phyloP scores from a whole-genome alignment of 2,797 vertebrate species.

The Masticophis lateralis region DNA sequence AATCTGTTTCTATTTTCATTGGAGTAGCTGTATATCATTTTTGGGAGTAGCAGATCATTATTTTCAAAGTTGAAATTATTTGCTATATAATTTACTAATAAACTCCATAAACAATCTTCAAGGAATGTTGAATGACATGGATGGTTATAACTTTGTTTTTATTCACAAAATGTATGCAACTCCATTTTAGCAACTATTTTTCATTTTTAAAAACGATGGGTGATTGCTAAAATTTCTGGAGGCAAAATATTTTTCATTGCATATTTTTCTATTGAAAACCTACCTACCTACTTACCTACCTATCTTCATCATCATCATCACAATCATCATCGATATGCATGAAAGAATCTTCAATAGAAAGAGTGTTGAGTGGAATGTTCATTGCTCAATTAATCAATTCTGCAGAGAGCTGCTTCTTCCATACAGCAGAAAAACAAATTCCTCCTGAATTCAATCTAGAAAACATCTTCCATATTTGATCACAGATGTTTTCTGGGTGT shows the following conservation, averaged over 20 bases:
- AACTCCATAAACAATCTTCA: constrained; percentile 24
- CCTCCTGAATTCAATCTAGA: not conserved
- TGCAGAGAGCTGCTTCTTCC: not conserved
- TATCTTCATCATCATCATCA: no score
- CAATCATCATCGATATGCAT: not conserved
- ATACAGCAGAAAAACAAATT: not conserved
- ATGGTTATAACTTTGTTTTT: constrained; percentile 3
- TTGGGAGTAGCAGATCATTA: not conserved
- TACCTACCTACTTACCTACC: no score
- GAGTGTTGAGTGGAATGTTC: constrained; percentile 17
- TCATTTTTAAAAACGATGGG: not conserved
- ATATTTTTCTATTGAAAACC: not conserved
- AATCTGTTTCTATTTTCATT: constrained; percentile 37
- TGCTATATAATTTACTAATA: not conserved
- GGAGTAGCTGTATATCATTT: not conserved
- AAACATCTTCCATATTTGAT: not conserved
- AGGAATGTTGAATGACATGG: constrained; percentile 3
- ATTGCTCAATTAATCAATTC: not conserved
- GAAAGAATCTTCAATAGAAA: constrained; percentile 1
- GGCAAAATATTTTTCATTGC: constrained; percentile 11
- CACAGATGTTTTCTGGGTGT: not conserved
- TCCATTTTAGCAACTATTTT: not conserved
- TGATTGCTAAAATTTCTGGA: constrained; percentile 6
- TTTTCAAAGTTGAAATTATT: not conserved
- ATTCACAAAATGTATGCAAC: not conserved